These are phyloP conservation scores for Luscinia luscinia DNA, from an alignment of 2,797 vertebrate species.

Conservation along the genomic window DNA sequence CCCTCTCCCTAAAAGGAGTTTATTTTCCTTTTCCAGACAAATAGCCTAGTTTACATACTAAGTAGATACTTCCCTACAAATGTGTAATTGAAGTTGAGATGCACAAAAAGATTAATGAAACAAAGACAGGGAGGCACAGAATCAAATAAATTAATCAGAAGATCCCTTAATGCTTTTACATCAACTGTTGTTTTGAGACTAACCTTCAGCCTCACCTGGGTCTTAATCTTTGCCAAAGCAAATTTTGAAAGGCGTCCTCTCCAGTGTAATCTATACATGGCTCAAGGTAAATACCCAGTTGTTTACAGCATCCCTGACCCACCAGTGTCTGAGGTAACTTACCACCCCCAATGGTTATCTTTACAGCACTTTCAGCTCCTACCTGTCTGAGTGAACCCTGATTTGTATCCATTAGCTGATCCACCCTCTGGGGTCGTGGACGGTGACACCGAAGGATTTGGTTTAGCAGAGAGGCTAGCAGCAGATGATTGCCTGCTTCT, in stretches of 20 bases:
- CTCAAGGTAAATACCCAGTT: conserved; percentile 12
- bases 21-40: neutral
- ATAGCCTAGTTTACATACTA: neutral
- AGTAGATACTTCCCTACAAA: neutral
- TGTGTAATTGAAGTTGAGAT: neutral
- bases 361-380: conserved; percentile 61
- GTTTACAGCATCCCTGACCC: conserved; percentile 25
- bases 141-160: neutral
- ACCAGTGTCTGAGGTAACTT: conserved; percentile 6
- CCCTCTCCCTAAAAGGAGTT: neutral
- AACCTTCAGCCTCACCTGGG: neutral
- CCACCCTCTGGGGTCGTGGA: conserved; percentile 89
- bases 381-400: conserved; percentile 92
- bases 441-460: conserved; percentile 87
- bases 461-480: conserved; percentile 86
- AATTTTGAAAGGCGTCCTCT: neutral
- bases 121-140: neutral
- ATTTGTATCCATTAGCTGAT: conserved; percentile 88
- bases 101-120: neutral
- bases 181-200: neutral
- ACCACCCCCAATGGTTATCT: conserved; percentile 51
- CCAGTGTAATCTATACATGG: neutral
- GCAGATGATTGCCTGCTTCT: conserved; percentile 90
- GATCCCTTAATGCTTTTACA: neutral
- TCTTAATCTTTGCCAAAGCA: neutral